Percentiles rank a stretch among this genome's conserved stretches.
Conservation (phyloP, 2,113 vertebrate genomes). For the Pelobates fuscus region DNA sequence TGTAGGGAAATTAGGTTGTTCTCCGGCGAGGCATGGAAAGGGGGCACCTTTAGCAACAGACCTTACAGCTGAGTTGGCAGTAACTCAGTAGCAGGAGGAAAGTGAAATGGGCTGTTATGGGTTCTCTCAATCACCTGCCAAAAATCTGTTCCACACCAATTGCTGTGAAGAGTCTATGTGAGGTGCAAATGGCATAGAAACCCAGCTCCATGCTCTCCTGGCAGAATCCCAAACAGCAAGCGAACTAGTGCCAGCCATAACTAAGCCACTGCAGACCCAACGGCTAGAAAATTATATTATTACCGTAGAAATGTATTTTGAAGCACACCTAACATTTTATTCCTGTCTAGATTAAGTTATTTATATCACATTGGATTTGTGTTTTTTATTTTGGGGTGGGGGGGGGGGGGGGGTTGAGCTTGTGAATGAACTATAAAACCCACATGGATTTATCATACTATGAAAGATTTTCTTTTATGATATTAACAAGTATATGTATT, state of each 20-base stretch:
- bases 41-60: constrained; percentile 4
- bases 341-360: not conserved
- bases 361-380: not conserved
- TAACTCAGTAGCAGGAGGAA: constrained; percentile 56
- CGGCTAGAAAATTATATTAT: not conserved
- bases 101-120: constrained; percentile 53
- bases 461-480: too few species aligned
- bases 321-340: not conserved
- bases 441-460: too few species aligned
- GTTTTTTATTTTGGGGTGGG: too few species aligned
- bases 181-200: constrained; percentile 28
- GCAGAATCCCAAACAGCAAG: constrained; percentile 1
- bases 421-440: too few species aligned
- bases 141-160: constrained; percentile 53
- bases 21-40: not conserved
- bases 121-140: constrained; percentile 41
- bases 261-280: not conserved
- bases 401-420: too few species aligned
- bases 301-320: not conserved
- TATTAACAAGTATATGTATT: too few species aligned
- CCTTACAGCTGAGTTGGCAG: constrained; percentile 56
- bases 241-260: constrained; percentile 10
- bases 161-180: constrained; percentile 40
- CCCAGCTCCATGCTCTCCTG: constrained; percentile 4
- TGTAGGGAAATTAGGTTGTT: not conserved